Base-by-base conservation (phyloP, 1,140 invertebrate species). In the Ceratina calcarata region DNA sequence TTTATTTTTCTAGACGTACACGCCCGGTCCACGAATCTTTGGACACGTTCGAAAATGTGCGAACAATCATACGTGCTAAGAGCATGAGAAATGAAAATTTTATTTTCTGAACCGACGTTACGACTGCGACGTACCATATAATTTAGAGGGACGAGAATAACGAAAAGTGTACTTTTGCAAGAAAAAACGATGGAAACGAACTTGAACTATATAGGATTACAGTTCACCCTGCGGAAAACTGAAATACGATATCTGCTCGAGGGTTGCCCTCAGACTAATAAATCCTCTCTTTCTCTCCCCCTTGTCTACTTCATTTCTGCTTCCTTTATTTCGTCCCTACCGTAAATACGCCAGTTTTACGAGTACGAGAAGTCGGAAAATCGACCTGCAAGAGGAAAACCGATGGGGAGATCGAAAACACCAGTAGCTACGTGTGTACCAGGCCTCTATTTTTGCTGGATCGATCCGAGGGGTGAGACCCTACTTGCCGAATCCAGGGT, bases 381-480 rank as follows among this genome's bases (percentile, higher is more conserved):
- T 64, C 37, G 57, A 22, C 45, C 22, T 8, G 8, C 8, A 6
- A 51, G 24, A 12, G 16, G n/a, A 60, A 18, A 1, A 20, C 57
- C 6, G 24, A 60, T 57, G 66, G 65, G 75, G 64, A 68, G 64
- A 74, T 18, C 69, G 73, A 81, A 70, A 85, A 77, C 71, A 53
- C 57, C 73, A 69, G n/a, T 37, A 37, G 32, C 32, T 2, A 37
- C 32, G 6, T 37, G 6, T 37, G 6, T 6, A 37, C 32, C 70
- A 32, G 32, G 20, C 37, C 22, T 32, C 15, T 45, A 16, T 32
- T 57, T 24, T 18, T 32, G 61, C 45, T 51, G 78, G 55, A 81
- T 84, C 82, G 73, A 85, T 85, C 64, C 58, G 51, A 22, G 24
- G 45, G 53, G 68, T 6, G 32, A 37, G 8, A 20, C 71, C 57